These are phyloP conservation scores for Siphamia tubifer DNA, from an alignment of 2,113 vertebrate species.

Conservation along the genomic window DNA sequence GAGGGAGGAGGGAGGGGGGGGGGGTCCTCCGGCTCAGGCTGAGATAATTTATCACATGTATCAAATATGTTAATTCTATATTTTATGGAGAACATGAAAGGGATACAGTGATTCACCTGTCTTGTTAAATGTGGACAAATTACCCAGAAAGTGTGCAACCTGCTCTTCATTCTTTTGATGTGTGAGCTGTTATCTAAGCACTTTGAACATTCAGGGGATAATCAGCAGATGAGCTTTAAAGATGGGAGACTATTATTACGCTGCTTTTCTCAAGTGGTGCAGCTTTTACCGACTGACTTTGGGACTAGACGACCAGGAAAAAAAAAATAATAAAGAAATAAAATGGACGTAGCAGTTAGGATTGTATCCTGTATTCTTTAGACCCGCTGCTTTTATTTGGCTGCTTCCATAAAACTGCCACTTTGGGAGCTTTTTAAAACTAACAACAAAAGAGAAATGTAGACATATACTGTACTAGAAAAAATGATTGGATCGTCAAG, in stretches of 20 bases:
- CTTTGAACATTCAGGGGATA: constrained; percentile 1
- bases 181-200: constrained; percentile 1
- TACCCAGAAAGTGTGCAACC: constrained; percentile 9
- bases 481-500: too few species aligned
- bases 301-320: background rate
- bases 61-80: constrained; percentile 26
- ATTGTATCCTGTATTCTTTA: too few species aligned
- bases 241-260: constrained; percentile 9
- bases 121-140: constrained; percentile 52
- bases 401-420: too few species aligned
- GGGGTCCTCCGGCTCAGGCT: background rate
- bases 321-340: too few species aligned
- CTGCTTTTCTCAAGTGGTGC: background rate
- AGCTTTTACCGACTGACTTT: background rate
- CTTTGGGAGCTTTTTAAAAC: too few species aligned
- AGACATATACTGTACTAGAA: too few species aligned
- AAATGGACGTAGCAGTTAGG: background rate
- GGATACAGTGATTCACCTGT: constrained; percentile 11
- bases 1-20: background rate
- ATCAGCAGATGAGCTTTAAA: constrained; percentile 30
- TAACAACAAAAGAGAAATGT: too few species aligned
- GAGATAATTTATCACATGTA: constrained; percentile 11
- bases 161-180: constrained; percentile 14
- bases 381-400: too few species aligned
- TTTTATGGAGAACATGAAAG: constrained; percentile 26